Conservation (phyloP, 2,888 invertebrate genomes). For the Drosophila nr. perissopoda region DNA sequence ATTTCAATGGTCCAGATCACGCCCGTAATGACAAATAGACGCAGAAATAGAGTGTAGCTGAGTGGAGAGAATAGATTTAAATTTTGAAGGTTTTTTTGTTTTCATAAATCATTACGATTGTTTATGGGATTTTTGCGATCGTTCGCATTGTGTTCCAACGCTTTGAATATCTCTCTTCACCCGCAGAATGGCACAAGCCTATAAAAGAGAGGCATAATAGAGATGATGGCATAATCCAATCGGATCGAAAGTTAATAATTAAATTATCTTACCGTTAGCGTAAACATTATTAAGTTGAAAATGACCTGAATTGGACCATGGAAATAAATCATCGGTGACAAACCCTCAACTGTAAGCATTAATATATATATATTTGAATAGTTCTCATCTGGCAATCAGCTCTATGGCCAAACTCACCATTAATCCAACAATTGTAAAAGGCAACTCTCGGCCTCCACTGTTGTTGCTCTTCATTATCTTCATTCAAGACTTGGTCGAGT, state of each 20-base stretch:
- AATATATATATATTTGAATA: background rate
- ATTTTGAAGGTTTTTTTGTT: background rate
- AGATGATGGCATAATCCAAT: background rate
- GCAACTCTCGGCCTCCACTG: conserved; percentile 86
- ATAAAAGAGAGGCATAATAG: background rate
- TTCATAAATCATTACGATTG: conserved; percentile 69
- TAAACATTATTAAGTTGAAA: conserved; percentile 79
- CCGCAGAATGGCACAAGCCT: conserved; percentile 70
- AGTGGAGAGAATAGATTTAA: background rate
- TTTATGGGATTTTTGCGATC: conserved; percentile 66
- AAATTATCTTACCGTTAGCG: conserved; percentile 60
- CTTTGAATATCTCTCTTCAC: conserved; percentile 69
- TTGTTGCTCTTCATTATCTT: background rate
- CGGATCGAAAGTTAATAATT: background rate
- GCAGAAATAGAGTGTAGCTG: conserved; percentile 91
- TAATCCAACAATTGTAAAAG: conserved; percentile 86
- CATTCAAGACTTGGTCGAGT: conserved; percentile 69
- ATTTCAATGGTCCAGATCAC: conserved; percentile 93
- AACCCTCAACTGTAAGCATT: conserved; percentile 55
- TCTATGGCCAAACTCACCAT: conserved; percentile 83
- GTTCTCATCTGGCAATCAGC: background rate
- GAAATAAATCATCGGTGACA: conserved; percentile 80
- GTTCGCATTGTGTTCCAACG: conserved; percentile 59
- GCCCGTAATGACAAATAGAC: conserved; percentile 93
- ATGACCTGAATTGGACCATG: conserved; percentile 78